phyloP scores from a whole-genome alignment of 1,140 invertebrate species.

The Heliconius hermathena region DNA sequence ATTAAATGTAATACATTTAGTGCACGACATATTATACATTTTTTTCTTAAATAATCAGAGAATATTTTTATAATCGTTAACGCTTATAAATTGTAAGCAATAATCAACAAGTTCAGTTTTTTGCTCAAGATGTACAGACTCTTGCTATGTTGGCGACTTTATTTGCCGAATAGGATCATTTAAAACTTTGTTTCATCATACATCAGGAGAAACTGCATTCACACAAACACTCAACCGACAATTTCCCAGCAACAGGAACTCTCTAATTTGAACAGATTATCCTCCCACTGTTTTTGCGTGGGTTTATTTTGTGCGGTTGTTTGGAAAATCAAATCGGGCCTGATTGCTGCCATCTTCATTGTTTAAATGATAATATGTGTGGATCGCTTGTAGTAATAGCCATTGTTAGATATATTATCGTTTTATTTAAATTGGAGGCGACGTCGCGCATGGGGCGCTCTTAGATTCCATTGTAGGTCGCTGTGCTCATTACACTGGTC shows the following conservation, averaged over 20 bases:
- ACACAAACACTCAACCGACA: constrained; percentile 25
- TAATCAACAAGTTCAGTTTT: constrained; percentile 34
- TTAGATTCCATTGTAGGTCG: constrained; percentile 57
- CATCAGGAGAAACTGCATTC: constrained; percentile 24
- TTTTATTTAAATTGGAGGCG: constrained; percentile 37
- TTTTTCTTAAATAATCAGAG: neutral
- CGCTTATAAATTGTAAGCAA: constrained; percentile 38
- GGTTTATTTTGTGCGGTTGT: constrained; percentile 40
- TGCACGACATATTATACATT: too few species aligned
- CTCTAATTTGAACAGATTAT: constrained; percentile 42
- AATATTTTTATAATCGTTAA: constrained; percentile 23
- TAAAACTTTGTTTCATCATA: constrained; percentile 19
- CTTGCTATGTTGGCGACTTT: constrained; percentile 35
- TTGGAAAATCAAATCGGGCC: constrained; percentile 31
- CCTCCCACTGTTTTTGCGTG: constrained; percentile 35
- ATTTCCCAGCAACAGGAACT: constrained; percentile 35
- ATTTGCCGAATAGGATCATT: constrained; percentile 30
- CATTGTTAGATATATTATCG: constrained; percentile 38
- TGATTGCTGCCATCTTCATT: constrained; percentile 20
- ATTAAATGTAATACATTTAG: too few species aligned
- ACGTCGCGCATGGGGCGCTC: constrained; percentile 36
- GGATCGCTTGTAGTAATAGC: constrained; percentile 26
- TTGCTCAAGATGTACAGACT: constrained; percentile 36
- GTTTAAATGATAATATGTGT: constrained; percentile 31
- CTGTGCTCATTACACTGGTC: constrained; percentile 64